Base-by-base conservation (phyloP, 2,888 invertebrate genomes). In the Xanthia togata region DNA sequence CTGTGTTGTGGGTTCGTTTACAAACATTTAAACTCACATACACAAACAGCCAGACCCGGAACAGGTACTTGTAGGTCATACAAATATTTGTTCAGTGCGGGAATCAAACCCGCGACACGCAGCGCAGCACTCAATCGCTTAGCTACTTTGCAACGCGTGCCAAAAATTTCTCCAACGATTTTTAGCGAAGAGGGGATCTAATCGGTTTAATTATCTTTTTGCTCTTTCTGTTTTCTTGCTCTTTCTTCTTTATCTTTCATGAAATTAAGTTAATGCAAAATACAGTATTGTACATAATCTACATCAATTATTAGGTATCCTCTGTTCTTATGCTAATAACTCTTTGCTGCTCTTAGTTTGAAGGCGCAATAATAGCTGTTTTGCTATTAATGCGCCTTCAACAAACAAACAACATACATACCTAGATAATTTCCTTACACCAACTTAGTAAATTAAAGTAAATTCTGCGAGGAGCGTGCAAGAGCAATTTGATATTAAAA, bases 401-500 rank as follows among this genome's bases (percentile, higher is more conserved):
- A 38, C 23, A 41, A 64, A 76, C 17, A 57, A 53, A 76, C 23
- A 70, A 70, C 50, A 70, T 20, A 70, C 50, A 70, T 20, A 55
- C 12, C 4, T 26, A 67, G 41, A 62, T 53, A 62, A 70, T 78
- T 59, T 44, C 20, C 65, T 69, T 47, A 47, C 53, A 71, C 26
- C 23, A 70, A 79, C 60, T 64, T 68, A 23, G 53, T 59, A 62
- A 72, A 35, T 72, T 81, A 41, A 70, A 84, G 69, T 72, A 74
- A 72, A 81, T 83, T 78, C 71, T 47, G 70, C 62, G 65, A 75
- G 44, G 31, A 78, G 50, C 63, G 78, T 63, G 71, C 81, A 64
- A 70, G 50, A 83, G 60, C 84, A 83, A 83, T 83, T 83, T 85
- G 78, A 87, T 87, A 83, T 87, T 83, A 81, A 87, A 87, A 83